Evolutionary conservation across 2,113 vertebrate genomes (phyloP), one percentile per base, ranked within the genome.

Genomic region (Bos indicus): DNA sequence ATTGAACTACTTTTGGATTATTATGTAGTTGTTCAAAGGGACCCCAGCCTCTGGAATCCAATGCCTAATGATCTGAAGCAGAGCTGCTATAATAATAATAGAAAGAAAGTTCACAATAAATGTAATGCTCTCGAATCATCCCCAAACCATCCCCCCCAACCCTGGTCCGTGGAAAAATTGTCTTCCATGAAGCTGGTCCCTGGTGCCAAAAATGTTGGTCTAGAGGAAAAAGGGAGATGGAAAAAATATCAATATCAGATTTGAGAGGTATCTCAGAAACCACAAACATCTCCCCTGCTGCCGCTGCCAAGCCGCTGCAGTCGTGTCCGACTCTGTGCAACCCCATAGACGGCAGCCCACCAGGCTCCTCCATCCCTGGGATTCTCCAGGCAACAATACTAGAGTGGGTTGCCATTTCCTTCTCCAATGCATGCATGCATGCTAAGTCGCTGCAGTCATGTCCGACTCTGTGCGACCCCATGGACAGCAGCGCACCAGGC

Each of bases 81-180:
- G 36, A 77, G 12, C 36, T 74, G 36, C n/a, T 77, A 11, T 43
- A 43, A 43, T 43, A 43, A 43, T 13, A 77, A 74, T 1, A 40
- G 67, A 40, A 40, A 74, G n/a, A 25, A 43, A 26, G 71, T 43
- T 0, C 36, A 26, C 71, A 26, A 43, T 74, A 26, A 77, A 43
- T 77, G 6, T 43, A 77, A 40, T 26, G 23, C 0, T 0, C 36
- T 43, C 1, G 0, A 77, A 77, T 43, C 23, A 77, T 77, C 36
- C 36, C 71, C 36, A 77, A 43, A 77, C 36, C 71, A 26, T 23
- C 36, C 71, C 23, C 64, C 12, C 6, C 5, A 23, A 14, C 11
- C 23, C 21, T 0, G 1, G 6, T 7, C 12, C 6, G 6, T 43
- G 71, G 36, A 77, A 4, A 77, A 77, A 7, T 2, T 26, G 36